Evolutionary conservation across 1,140 invertebrate species (phyloP), one percentile per base, ranked within the genome.

Genomic region (Apocrypta bakeri): DNA sequence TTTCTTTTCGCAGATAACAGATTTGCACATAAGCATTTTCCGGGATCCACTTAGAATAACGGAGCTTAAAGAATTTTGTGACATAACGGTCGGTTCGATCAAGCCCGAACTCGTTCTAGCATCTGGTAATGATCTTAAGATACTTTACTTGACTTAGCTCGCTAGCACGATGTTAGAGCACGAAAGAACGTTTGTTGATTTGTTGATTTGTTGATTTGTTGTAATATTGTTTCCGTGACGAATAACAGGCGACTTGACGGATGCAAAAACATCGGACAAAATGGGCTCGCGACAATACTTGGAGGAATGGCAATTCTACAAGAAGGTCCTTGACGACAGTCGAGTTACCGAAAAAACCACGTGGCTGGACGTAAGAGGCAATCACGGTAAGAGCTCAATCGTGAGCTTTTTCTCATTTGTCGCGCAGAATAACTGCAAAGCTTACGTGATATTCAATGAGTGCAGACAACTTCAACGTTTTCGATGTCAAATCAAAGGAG

Each of bases 331-430:
- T 33, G 93, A 94, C 61, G 93, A 96, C 83, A 95, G 94, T 83
- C 93, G 95, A 84, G 93, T 97, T 27, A 91, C 90, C 42, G 92
- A 95, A 71, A 95, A 94, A 89, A 97, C 96, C 6, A 92, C 94
- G 12, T 98, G 97, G 97, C 92, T 98, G 68, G 98, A 98, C 92
- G 96, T 98, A 81, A 93, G 97, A 91, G 98, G 98, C 90, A 99
- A 99, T 94, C 98, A 99, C 95, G 98, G 97, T 98, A 93, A 86
- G 83, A 17, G 37, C 27, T 29, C 24, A 6, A 48, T 17, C 42
- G 12, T 17, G 42, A 48, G 2, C 42, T 17, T 17, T 48, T 48
- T 14, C 12, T 48, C 9, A 3, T 4, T 48, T 17, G n/a, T n/a
- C n/a, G n/a, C n/a, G n/a, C n/a, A n/a, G n/a, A n/a, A n/a, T n/a